A percentile compares a stretch with the other conserved stretches of the same genome.
phyloP scores from a whole-genome alignment of 2,113 vertebrate genomes.

The Mormyrus iriodes region DNA sequence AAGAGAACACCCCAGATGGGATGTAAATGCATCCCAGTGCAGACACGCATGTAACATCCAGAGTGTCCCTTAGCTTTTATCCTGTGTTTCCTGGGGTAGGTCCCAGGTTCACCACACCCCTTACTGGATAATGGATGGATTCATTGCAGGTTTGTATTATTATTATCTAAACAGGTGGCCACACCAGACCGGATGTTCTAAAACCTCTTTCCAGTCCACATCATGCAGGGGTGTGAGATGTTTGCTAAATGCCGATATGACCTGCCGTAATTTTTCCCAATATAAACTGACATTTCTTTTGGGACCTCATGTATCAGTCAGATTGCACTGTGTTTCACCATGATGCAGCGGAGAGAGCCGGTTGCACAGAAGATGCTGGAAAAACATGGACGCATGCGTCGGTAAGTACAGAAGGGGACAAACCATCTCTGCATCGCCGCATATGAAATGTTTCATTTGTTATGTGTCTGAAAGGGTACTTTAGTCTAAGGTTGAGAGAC shows the following conservation, averaged over 20 bases:
- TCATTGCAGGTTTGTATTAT: background rate
- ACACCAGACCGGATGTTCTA: background rate
- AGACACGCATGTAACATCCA: background rate
- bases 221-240: background rate
- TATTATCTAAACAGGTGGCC: background rate
- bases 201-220: background rate
- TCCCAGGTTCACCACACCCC: background rate
- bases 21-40: background rate
- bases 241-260: background rate
- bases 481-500: conserved; percentile 18
- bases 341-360: background rate
- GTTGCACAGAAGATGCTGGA: background rate
- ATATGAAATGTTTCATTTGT: conserved; percentile 22
- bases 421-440: background rate
- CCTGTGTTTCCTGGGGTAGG: background rate
- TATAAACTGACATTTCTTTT: background rate
- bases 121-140: background rate
- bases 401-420: background rate
- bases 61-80: background rate
- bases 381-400: background rate
- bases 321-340: background rate
- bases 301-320: background rate
- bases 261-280: background rate
- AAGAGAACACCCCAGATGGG: background rate
- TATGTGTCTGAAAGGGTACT: conserved; percentile 7